phyloP scores from a whole-genome alignment of 2,888 invertebrate genomes.

The Melanchra persicariae region DNA sequence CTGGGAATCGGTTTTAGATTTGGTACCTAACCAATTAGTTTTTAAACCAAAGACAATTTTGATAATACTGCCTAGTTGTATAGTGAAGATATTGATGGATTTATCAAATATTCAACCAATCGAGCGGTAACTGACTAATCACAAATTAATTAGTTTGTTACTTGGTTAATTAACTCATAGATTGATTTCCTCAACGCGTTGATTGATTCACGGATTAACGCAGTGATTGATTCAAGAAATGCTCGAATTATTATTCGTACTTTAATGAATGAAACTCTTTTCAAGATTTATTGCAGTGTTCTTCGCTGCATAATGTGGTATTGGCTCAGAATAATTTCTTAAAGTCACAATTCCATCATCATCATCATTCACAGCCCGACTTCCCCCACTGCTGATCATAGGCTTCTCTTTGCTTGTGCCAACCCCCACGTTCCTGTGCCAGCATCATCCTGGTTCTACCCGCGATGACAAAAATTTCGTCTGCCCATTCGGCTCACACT shows the following conservation, averaged over 20 bases:
- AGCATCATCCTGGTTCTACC: too few relatives aligned
- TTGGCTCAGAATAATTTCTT: neutral
- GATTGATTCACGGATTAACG: slow-evolving; percentile 36
- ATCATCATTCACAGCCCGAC: too few relatives aligned
- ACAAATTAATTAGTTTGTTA: slow-evolving; percentile 37
- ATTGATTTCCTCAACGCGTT: slow-evolving; percentile 38
- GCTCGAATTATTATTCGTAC: slow-evolving; percentile 23
- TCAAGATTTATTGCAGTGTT: neutral
- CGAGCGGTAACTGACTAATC: slow-evolving; percentile 4
- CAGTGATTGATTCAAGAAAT: slow-evolving; percentile 28
- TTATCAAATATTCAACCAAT: slow-evolving; percentile 22
- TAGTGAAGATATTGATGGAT: neutral
- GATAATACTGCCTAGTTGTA: neutral
- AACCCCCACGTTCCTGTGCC: too few relatives aligned
- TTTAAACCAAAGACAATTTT: slow-evolving; percentile 2
- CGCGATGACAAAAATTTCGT: too few relatives aligned
- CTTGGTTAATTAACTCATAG: slow-evolving; percentile 37
- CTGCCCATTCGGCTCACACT: too few relatives aligned
- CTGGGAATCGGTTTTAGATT: too few relatives aligned
- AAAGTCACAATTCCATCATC: too few relatives aligned
- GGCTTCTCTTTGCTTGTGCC: too few relatives aligned
- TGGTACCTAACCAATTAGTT: too few relatives aligned
- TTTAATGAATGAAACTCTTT: neutral
- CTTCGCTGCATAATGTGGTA: neutral
- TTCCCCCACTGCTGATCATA: too few relatives aligned